Percentiles rank a stretch among this genome's conserved stretches.
phyloP scores from a whole-genome alignment of 2,113 vertebrate genomes.

The Dipodomys stephensi region DNA sequence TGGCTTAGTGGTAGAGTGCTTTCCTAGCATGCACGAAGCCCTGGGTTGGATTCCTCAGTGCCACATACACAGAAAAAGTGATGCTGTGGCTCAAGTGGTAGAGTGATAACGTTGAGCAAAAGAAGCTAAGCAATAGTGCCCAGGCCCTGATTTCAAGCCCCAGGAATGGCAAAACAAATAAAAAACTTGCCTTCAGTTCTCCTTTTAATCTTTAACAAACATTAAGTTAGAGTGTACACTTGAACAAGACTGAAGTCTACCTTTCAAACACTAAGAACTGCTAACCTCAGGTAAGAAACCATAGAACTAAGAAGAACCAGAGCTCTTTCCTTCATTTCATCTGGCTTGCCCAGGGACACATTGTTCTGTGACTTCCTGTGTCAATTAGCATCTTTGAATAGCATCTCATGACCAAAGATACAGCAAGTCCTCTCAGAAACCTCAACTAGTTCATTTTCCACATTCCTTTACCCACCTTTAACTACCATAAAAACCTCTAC shows the following conservation, averaged over 20 bases:
- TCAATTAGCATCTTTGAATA: background rate
- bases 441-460: no score
- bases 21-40: no score
- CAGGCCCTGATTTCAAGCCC: no score
- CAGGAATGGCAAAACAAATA: background rate
- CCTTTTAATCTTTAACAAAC: constrained; percentile 3
- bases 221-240: background rate
- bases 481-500: background rate
- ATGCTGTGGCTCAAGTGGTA: no score
- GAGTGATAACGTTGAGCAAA: no score
- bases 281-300: background rate
- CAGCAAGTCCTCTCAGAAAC: rapidly evolving
- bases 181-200: background rate
- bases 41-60: no score
- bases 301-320: background rate
- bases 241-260: background rate
- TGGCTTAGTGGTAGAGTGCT: no score
- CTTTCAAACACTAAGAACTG: background rate
- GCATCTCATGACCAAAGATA: background rate
- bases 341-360: background rate
- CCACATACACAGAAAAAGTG: no score
- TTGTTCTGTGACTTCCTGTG: background rate
- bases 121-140: no score
- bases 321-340: background rate
- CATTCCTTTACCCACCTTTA: rapidly evolving